Evolutionary conservation across 1,140 invertebrate genomes (phyloP).

Genomic region (Temnothorax nylanderi): DNA sequence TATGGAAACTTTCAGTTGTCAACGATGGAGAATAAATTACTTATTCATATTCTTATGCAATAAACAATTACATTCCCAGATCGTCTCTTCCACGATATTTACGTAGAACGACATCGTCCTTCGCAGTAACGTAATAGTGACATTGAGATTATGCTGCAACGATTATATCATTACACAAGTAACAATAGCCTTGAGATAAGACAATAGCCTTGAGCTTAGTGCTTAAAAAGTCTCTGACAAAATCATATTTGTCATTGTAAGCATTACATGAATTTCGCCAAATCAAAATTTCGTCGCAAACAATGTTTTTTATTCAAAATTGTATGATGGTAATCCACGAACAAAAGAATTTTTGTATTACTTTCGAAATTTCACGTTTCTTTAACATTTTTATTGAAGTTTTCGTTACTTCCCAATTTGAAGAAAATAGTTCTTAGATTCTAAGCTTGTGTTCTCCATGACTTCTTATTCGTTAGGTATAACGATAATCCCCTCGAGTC

Average conservation of each 20-base stretch:
- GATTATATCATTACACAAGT: constrained; percentile 44
- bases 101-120: constrained; percentile 19
- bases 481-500: neutral
- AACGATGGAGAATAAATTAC: neutral
- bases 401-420: neutral
- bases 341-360: neutral
- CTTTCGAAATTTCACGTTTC: neutral
- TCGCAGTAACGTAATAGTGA: constrained; percentile 39
- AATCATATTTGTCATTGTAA: neutral
- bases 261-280: neutral
- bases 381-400: neutral
- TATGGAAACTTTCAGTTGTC: constrained; percentile 9
- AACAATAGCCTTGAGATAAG: constrained; percentile 40
- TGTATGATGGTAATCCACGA: neutral
- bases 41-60: neutral
- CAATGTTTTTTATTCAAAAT: neutral
- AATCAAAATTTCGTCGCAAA: neutral
- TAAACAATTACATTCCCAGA: neutral
- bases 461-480: neutral
- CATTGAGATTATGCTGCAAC: constrained; percentile 50
- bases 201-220: neutral
- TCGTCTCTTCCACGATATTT: constrained; percentile 4
- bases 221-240: constrained; percentile 15
- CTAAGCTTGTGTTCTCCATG: neutral
- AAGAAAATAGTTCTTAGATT: neutral